A percentile compares a stretch with the other conserved stretches of the same genome.
Conservation (phyloP, 2,888 invertebrate species). For the Pinctada fucata region DNA sequence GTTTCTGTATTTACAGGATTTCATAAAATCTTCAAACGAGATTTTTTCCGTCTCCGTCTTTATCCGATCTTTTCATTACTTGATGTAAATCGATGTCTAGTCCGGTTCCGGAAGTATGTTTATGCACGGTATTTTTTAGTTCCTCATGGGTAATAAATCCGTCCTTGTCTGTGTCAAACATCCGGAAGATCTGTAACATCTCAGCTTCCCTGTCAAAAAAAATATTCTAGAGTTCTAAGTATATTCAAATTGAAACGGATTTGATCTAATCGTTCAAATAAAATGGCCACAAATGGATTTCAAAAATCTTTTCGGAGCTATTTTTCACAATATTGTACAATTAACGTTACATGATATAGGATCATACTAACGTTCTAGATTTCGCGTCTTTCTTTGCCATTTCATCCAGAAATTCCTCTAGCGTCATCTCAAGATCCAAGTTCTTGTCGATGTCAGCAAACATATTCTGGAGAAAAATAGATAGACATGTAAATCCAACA, state of each 20-base stretch:
- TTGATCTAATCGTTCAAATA: no score
- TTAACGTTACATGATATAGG: no score
- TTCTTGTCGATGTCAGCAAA: constrained; percentile 23
- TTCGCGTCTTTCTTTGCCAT: constrained; percentile 22
- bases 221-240: not conserved
- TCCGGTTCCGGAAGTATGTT: not conserved
- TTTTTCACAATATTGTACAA: no score
- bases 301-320: no score
- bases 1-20: constrained; percentile 4
- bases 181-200: constrained; percentile 10
- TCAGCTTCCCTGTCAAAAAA: constrained; percentile 10
- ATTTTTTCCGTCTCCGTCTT: constrained; percentile 24
- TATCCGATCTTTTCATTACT: constrained; percentile 19
- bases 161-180: constrained; percentile 20
- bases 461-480: constrained; percentile 7
- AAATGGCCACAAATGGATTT: no score
- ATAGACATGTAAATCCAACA: not conserved
- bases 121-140: constrained; percentile 10
- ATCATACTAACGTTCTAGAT: constrained; percentile 14
- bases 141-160: constrained; percentile 22
- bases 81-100: constrained; percentile 19
- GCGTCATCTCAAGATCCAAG: constrained; percentile 12
- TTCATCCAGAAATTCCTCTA: constrained; percentile 23
- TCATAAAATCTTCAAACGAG: constrained; percentile 23
- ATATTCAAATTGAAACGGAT: not conserved